Evolutionary conservation across 1,140 invertebrate species (phyloP).

Genomic region (Cydia strobilella): DNA sequence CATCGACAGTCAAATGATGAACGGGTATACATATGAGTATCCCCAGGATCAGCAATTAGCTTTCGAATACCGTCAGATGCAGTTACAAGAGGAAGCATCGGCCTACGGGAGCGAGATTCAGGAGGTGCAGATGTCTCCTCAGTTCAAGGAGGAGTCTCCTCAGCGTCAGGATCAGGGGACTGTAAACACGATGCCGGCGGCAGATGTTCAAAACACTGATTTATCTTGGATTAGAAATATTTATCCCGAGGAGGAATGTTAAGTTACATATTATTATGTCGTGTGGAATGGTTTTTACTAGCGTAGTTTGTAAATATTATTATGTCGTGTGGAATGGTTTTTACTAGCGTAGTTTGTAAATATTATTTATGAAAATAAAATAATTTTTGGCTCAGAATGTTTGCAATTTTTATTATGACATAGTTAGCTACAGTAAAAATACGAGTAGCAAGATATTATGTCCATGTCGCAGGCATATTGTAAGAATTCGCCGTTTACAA

Average conservation of each 20-base stretch:
- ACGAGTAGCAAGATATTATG: no score
- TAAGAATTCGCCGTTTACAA: no score
- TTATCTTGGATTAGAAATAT: conserved; percentile 58
- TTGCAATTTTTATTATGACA: no score
- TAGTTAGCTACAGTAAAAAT: no score
- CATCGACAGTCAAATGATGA: neutral
- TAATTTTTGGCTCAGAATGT: no score
- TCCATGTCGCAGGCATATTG: no score
- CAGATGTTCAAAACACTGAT: conserved; percentile 48
- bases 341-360: neutral
- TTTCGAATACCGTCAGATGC: conserved; percentile 33
- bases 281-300: neutral
- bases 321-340: neutral
- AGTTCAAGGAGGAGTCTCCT: neutral
- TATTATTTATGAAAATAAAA: no score
- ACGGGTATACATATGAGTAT: neutral
- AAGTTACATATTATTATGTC: neutral
- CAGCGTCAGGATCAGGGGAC: neutral
- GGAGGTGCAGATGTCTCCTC: conserved; percentile 28
- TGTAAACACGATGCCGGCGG: neutral
- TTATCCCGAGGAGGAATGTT: conserved; percentile 45
- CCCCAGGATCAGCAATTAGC: neutral
- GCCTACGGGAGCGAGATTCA: conserved; percentile 28
- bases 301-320: neutral
- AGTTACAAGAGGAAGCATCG: conserved; percentile 35